Base-by-base conservation (phyloP, 2,113 vertebrate species). In the Grus americana region DNA sequence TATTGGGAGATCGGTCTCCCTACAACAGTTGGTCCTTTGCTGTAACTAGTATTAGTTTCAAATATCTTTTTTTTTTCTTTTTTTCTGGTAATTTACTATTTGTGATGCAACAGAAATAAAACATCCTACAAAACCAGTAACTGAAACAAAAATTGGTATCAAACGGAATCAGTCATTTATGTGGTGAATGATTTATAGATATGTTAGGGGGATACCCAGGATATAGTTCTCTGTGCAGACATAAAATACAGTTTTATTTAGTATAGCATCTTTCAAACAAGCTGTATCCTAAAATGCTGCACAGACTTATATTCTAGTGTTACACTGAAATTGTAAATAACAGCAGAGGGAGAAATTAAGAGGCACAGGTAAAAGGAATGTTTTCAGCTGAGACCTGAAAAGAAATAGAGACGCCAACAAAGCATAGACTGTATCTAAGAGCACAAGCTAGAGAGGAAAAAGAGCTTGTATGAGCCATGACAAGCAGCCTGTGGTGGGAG, bases 211-310 rank as follows among this genome's bases (percentile, higher is more conserved):
- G 27, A 95, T 75, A 84, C 55, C 36, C 6, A 2, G 50, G 29
- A 90, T 89, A 91, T 44, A 87, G 86, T 85, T 95, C 85, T 93
- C 81, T 82, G 57, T 61, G 61, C 46, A 94, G 88, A 92, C 63
- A 95, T 93, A 93, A 93, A 90, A n/a, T 55, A 81, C 26, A 84
- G 36, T 81, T 95, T 93, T 94, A 88, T 94, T 93, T 81, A 75
- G 58, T 71, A 54, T 5, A 95, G 49, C 40, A 71, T 75, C 38
- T 92, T 89, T 95, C 85, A 96, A 89, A 59, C 36, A 94, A 76
- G 17, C 49, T 85, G 76, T 88, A 79, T 87, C 59, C 61, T 86
- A 73, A 90, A 95, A 95, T 85, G 55, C 34, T 72, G 68, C 65
- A 75, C 58, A 94, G 71, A 92, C 61, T 80, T 94, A 68, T 12